Percentiles rank a stretch among this genome's conserved stretches.
phyloP scores from a whole-genome alignment of 1,140 invertebrate genomes.

The Papilio polytes region DNA sequence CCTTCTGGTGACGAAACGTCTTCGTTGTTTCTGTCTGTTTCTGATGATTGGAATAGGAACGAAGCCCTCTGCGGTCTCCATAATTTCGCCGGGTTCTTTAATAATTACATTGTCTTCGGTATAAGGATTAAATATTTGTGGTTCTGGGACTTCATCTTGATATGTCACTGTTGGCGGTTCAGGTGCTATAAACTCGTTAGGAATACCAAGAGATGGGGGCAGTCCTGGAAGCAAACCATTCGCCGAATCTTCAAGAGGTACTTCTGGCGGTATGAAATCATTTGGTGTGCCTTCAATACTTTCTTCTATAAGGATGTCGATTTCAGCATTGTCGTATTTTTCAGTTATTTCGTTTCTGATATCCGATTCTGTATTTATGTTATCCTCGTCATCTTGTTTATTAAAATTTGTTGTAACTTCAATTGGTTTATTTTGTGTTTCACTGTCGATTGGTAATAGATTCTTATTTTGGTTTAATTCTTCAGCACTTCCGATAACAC shows the following conservation, averaged over 20 bases:
- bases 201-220: slow-evolving; percentile 30
- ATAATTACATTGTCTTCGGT: slow-evolving; percentile 53
- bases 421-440: slow-evolving; percentile 47
- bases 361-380: background rate
- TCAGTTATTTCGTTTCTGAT: slow-evolving; percentile 39
- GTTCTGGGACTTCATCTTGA: slow-evolving; percentile 39
- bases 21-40: slow-evolving; percentile 56
- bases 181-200: slow-evolving; percentile 37
- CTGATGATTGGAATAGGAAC: slow-evolving; percentile 63
- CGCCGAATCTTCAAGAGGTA: slow-evolving; percentile 33
- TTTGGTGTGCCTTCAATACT: slow-evolving; percentile 40
- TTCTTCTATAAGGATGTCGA: slow-evolving; percentile 49
- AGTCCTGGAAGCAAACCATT: slow-evolving; percentile 32
- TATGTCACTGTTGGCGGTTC: background rate
- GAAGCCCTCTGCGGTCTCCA: slow-evolving; percentile 73
- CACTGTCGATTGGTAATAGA: slow-evolving; percentile 42
- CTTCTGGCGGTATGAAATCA: slow-evolving; percentile 30
- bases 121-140: slow-evolving; percentile 39
- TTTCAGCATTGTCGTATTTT: slow-evolving; percentile 43
- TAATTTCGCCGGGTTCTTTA: slow-evolving; percentile 66
- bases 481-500: slow-evolving; percentile 49
- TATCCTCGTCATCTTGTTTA: slow-evolving; percentile 47
- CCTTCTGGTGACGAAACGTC: slow-evolving; percentile 57
- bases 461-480: slow-evolving; percentile 42
- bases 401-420: slow-evolving; percentile 42